phyloP scores from a whole-genome alignment of 1,140 invertebrate species.

The Cotesia typhae region DNA sequence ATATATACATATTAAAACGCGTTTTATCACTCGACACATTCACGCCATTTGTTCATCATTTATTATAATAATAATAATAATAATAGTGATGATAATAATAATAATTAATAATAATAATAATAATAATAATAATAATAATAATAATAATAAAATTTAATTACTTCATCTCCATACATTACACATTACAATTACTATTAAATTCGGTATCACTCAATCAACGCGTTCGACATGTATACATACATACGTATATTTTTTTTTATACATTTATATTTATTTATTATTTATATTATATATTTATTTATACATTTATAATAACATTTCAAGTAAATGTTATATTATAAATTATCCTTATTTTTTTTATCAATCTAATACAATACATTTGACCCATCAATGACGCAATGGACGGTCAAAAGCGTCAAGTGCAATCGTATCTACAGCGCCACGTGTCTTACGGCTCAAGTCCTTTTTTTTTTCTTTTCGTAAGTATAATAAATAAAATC shows the following conservation, averaged over 20 bases:
- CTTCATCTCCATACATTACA: background rate
- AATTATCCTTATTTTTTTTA: slow-evolving; percentile 10
- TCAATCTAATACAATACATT: slow-evolving; percentile 18
- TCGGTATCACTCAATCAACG: background rate
- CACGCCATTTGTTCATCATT: slow-evolving; percentile 32
- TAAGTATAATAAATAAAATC: slow-evolving; percentile 26
- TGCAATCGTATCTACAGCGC: slow-evolving; percentile 52
- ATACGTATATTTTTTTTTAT: slow-evolving; percentile 41
- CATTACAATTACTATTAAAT: no score
- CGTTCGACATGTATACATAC: background rate
- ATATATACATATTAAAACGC: slow-evolving; percentile 19
- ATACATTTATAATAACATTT: slow-evolving; percentile 22
- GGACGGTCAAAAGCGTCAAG: slow-evolving; percentile 47
- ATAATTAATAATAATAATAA: slow-evolving; percentile 40
- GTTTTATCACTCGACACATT: slow-evolving; percentile 5
- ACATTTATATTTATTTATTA: slow-evolving; percentile 25
- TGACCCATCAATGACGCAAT: slow-evolving; percentile 57
- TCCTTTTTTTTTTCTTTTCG: slow-evolving; percentile 22
- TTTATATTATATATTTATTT: slow-evolving; percentile 37
- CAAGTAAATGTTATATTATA: background rate
- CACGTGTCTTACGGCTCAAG: slow-evolving; percentile 54
- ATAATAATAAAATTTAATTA: slow-evolving; percentile 31
- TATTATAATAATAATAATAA: background rate
- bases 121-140: slow-evolving; percentile 37
- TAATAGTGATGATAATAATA: background rate